Conservation (phyloP, 2,888 invertebrate genomes). For the Euzophera pinguis region DNA sequence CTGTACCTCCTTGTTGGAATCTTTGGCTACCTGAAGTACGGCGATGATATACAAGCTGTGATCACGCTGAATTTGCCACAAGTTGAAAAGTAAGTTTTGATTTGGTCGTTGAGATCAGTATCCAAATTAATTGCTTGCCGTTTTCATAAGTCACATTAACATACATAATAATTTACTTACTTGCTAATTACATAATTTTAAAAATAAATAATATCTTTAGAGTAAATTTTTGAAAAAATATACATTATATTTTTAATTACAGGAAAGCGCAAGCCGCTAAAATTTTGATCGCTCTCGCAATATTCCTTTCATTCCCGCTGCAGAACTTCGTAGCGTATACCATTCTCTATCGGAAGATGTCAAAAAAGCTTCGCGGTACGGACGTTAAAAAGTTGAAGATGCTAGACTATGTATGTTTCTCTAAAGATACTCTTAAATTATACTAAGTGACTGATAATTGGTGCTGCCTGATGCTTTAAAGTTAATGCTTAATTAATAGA, state of each 20-base stretch:
- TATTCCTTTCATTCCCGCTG: conserved; percentile 91
- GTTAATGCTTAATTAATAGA: no score
- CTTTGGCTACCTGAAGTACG: conserved; percentile 93
- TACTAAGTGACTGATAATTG: no score
- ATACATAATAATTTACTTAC: no score
- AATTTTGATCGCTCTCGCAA: conserved; percentile 82
- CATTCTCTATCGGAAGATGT: conserved; percentile 82
- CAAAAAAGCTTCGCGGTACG: conserved; percentile 40
- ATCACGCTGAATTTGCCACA: conserved; percentile 90
- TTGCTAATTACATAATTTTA: no score
- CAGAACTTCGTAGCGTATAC: conserved; percentile 94
- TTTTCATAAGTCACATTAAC: no score
- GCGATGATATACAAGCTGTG: conserved; percentile 84
- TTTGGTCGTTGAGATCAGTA: no score
- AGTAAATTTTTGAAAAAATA: no score
- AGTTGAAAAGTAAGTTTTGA: conserved; percentile 75
- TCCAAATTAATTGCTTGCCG: no score
- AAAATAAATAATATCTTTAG: no score
- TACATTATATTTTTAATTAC: no score
- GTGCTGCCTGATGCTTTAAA: no score
- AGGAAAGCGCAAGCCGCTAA: conserved; percentile 84
- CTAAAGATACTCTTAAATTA: no score
- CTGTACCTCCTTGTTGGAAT: conserved; percentile 90
- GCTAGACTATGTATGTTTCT: conserved; percentile 27
- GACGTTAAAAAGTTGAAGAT: background rate